Conservation (phyloP, 2,888 invertebrate species). For the Therioaphis trifolii region DNA sequence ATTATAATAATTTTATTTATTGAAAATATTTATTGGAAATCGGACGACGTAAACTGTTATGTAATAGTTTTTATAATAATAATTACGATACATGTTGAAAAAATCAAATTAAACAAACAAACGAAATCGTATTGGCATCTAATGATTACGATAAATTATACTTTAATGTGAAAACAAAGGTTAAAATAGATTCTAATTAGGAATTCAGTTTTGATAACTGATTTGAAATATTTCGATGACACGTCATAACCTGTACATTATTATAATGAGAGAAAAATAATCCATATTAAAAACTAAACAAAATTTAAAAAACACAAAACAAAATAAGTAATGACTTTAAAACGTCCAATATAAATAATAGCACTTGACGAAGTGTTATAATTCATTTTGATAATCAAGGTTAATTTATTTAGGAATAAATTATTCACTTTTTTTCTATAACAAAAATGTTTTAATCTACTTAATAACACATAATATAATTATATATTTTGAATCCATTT, state of each 20-base stretch:
- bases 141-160: not conserved
- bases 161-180: not conserved
- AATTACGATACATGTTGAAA: too few species aligned
- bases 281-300: not conserved
- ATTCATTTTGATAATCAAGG: not conserved
- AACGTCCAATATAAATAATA: not conserved
- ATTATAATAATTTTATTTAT: slow-evolving; percentile 10
- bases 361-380: not conserved
- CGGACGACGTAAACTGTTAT: not conserved
- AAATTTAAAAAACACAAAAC: not conserved
- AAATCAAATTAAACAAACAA: too few species aligned
- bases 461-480: too few species aligned
- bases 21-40: not conserved
- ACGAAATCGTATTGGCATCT: not conserved
- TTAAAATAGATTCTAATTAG: slow-evolving; percentile 22
- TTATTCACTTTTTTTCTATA: not conserved
- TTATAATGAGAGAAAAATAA: not conserved
- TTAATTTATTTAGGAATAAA: not conserved
- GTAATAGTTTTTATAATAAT: not conserved
- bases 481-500: not conserved
- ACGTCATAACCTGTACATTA: too few species aligned
- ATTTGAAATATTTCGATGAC: too few species aligned
- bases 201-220: not conserved
- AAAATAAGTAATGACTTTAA: not conserved
- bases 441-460: too few species aligned